Conservation (phyloP, 2,113 vertebrate genomes). For the Dipodomys stephensi region DNA sequence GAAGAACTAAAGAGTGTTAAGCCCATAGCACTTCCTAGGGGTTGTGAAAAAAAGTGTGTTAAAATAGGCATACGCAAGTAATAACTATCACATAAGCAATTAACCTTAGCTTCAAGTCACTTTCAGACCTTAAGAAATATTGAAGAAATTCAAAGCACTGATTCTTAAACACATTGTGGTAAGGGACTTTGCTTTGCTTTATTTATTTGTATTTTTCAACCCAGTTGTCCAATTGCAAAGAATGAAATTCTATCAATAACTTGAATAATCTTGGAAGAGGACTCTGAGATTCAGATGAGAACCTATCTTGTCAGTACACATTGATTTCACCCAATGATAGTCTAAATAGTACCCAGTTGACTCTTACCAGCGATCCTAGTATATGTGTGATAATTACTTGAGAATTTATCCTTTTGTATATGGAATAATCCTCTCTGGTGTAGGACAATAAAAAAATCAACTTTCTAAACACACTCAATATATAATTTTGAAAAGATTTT, state of each 20-base stretch:
- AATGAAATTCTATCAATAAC: background rate
- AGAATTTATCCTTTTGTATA: background rate
- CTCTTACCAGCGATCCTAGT: too few species aligned
- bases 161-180: background rate
- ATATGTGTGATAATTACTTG: background rate
- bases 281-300: background rate
- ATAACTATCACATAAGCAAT: background rate
- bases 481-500: background rate
- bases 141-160: background rate
- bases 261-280: background rate
- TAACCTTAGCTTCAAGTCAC: background rate
- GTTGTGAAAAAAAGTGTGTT: background rate
- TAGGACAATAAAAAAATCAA: background rate
- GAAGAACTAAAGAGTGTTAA: background rate
- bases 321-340: background rate
- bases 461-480: background rate
- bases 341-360: background rate
- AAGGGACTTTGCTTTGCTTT: background rate
- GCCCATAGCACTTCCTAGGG: background rate
- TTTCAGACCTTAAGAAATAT: background rate
- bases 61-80: background rate
- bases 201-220: background rate
- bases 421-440: background rate
- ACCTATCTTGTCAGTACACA: fast-evolving
- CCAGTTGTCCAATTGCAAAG: background rate